Evolutionary conservation across 2,113 vertebrate genomes (phyloP).

Genomic region (Nycticorax nycticorax): DNA sequence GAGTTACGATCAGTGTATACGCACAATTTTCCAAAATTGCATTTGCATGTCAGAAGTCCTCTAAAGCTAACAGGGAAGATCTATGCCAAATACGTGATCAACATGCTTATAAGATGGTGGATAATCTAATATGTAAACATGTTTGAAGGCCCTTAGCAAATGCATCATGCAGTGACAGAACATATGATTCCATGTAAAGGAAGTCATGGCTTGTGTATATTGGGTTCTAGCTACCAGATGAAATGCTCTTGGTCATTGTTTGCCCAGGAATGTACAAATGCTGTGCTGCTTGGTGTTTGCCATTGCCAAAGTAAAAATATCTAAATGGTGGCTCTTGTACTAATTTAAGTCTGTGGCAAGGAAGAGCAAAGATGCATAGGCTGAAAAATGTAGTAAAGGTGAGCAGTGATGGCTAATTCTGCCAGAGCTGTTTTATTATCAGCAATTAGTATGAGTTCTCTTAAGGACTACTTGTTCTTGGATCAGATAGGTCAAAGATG

Average conservation of each 20-base stretch:
- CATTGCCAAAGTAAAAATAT: not conserved
- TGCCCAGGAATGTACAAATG: not conserved
- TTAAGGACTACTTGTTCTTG: not conserved
- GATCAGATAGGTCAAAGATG: not conserved
- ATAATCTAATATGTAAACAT: not conserved
- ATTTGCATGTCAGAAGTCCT: not conserved
- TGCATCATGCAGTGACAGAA: not conserved
- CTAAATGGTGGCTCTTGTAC: not conserved
- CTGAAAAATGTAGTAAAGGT: not conserved
- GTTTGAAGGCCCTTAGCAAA: not conserved
- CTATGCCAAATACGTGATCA: not conserved
- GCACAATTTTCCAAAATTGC: not conserved
- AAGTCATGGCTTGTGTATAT: not conserved
- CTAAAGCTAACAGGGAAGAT: not conserved
- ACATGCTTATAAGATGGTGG: not conserved
- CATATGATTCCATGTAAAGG: not conserved
- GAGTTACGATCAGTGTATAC: not conserved
- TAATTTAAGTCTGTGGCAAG: not conserved
- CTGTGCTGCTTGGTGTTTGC: not conserved
- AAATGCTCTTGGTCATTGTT: not conserved
- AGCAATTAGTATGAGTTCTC: not conserved
- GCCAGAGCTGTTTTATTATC: not conserved
- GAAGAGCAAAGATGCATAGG: not conserved
- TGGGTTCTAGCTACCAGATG: not conserved
- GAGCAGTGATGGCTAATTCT: not conserved